Percentiles rank a stretch among this genome's conserved stretches.
These are phyloP conservation scores for Drosophila borealis DNA, from an alignment of 2,888 invertebrate species.

Conservation along the genomic window DNA sequence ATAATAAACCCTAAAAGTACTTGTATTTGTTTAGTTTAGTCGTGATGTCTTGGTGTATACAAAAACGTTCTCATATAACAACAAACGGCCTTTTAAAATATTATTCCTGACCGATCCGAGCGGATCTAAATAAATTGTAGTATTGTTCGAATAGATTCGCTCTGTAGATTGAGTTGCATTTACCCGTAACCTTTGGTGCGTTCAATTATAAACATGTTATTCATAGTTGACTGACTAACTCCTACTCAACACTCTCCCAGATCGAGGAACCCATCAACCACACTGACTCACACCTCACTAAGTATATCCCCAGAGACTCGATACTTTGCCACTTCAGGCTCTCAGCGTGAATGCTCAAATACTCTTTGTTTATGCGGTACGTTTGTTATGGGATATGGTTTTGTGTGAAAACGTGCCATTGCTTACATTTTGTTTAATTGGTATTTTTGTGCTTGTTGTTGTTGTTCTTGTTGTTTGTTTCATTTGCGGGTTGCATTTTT, in stretches of 20 bases:
- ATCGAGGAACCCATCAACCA: neutral
- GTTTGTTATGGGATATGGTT: constrained; percentile 47
- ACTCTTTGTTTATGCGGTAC: constrained; percentile 23
- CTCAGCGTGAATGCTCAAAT: neutral
- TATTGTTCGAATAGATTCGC: neutral
- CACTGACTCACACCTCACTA: constrained; percentile 20
- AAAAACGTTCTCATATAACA: too few relatives aligned
- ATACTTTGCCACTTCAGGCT: constrained; percentile 1
- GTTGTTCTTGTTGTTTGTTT: constrained; percentile 21
- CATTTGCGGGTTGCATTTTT: constrained; percentile 41
- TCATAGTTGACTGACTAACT: constrained; percentile 50
- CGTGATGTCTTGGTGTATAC: too few relatives aligned
- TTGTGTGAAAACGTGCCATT: constrained; percentile 55
- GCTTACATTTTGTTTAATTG: constrained; percentile 61
- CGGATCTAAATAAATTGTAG: too few relatives aligned
- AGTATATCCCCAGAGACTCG: constrained; percentile 23
- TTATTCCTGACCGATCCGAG: too few relatives aligned
- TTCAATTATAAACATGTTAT: constrained; percentile 38
- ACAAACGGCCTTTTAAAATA: too few relatives aligned
- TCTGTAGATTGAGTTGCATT: neutral
- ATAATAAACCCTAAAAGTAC: too few relatives aligned
- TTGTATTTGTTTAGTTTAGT: too few relatives aligned
- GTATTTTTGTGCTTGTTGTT: constrained; percentile 30
- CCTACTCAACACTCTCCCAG: neutral
- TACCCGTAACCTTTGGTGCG: neutral